Base-by-base conservation (phyloP, 1,140 invertebrate genomes). In the Proctacanthus coquilletti region DNA sequence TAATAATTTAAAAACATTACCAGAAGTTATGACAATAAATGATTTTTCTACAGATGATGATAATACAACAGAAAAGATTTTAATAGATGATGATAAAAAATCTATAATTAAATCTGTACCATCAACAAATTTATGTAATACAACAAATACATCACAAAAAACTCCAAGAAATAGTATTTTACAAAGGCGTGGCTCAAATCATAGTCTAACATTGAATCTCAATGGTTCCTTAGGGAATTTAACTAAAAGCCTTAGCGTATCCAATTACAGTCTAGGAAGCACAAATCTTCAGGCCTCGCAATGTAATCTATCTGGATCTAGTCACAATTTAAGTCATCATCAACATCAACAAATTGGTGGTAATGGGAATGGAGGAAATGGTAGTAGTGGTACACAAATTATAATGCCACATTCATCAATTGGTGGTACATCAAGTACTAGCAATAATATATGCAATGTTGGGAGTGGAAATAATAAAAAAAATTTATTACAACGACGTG, bases 401-500 rank as follows among this genome's bases (percentile, higher is more conserved):
- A n/a, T n/a, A n/a, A n/a, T n/a, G n/a, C n/a, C n/a, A n/a, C n/a
- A n/a, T n/a, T n/a, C n/a, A n/a, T 17, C 31, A 15, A 33, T 17
- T 14, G 31, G n/a, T 18, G 15, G 10, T 33, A 11, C 15, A 13
- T 33, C 31, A 14, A 33, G n/a, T n/a, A n/a, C n/a, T n/a, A n/a
- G n/a, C n/a, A n/a, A n/a, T n/a, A n/a, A n/a, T n/a, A n/a, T n/a
- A n/a, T n/a, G n/a, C 31, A 33, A 5, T 10, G 15, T 29, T 9
- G 11, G 15, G 11, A 29, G 15, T 29, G 27, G 27, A 29, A 29
- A 29, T 29, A 29, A 29, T 29, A 68, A 68, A 21, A 87, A 84
- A 53, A 77, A 78, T 47, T 56, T 84, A 3, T 49, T 84, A 9
- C 80, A 88, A 59, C 69, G 84, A n/a, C 68, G 84, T 5, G 85